Percentiles rank a stretch among this genome's conserved stretches.
Evolutionary conservation across 2,888 invertebrate genomes (phyloP).

Genomic region (Oxytorus armatus): DNA sequence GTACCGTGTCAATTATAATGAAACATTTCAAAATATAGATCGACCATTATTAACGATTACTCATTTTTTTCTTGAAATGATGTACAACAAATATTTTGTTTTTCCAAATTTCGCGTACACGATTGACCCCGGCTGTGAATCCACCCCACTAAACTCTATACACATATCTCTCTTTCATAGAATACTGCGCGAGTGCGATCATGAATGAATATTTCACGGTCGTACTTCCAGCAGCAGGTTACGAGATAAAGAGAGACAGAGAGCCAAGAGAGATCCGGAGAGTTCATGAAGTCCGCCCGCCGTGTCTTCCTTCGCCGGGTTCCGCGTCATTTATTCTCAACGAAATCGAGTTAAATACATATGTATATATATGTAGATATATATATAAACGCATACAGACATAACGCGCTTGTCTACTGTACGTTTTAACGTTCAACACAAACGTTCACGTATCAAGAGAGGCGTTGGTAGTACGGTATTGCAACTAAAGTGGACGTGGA

Average conservation of each 20-base stretch:
- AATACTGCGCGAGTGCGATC: slow-evolving; percentile 40
- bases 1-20: no score
- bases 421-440: slow-evolving; percentile 36
- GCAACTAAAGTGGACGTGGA: slow-evolving; percentile 2
- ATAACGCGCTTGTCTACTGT: not conserved
- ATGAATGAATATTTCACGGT: slow-evolving; percentile 65
- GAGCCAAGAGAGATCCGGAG: slow-evolving; percentile 48
- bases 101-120: no score
- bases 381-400: not conserved
- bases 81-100: no score
- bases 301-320: slow-evolving; percentile 46
- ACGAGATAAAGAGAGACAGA: slow-evolving; percentile 22
- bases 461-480: slow-evolving; percentile 21
- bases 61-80: no score
- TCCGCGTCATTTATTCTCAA: slow-evolving; percentile 64
- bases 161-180: slow-evolving; percentile 7
- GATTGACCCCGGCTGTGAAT: no score
- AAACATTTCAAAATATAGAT: no score
- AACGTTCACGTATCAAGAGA: slow-evolving; percentile 28
- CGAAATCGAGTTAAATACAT: slow-evolving; percentile 52
- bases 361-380: slow-evolving; percentile 6
- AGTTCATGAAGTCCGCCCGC: slow-evolving; percentile 38
- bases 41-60: no score
- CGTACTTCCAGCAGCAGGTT: slow-evolving; percentile 59
- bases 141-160: not conserved